Base-by-base conservation (phyloP, 1,140 invertebrate species). In the Thaumetopoea pityocampa region DNA sequence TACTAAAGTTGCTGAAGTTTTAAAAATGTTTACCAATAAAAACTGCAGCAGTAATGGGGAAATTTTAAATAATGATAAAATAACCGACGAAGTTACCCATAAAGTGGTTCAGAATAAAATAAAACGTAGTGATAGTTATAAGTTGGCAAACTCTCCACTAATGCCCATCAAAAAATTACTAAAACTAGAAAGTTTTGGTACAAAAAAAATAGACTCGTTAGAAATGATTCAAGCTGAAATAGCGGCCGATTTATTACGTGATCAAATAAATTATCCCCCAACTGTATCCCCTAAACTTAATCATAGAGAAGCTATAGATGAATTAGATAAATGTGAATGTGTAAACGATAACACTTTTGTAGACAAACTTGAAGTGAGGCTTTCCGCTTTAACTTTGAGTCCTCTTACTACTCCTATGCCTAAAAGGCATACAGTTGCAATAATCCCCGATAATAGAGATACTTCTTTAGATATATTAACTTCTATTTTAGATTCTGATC, bases 121-220 rank as follows among this genome's bases (percentile, higher is more conserved):
- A 14, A 94, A 94, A 81, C 88, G 94, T 26, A 94, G 93, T 69
- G 93, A 95, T 68, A 95, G 93, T 79, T 96, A 96, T 67, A 90
- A 93, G 45, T 88, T 94, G 71, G 94, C 94, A 1, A 95, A 94
- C 79, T 90, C 88, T 26, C 89, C 89, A 1, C 86, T 90, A 42
- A 86, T 90, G 79, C 88, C 89, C 3, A 87, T 86, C 24, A 85
- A 77, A 65, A 84, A 77, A 47, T 48, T 86, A 28, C 52, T 86
- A 11, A 85, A 84, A 66, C 47, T 81, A 7, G 85, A 86, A 34
- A 81, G 61, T 52, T 86, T 86, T 57, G 60, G 67, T 19, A 64
- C 51, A 28, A 70, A 83, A 57, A 86, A 85, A 63, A 80, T 76
- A 16, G 68, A 85, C 48, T 86, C 85, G 4, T 74, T 85, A 57